Base-by-base conservation (phyloP, 2,888 invertebrate species). In the Amiota minor region DNA sequence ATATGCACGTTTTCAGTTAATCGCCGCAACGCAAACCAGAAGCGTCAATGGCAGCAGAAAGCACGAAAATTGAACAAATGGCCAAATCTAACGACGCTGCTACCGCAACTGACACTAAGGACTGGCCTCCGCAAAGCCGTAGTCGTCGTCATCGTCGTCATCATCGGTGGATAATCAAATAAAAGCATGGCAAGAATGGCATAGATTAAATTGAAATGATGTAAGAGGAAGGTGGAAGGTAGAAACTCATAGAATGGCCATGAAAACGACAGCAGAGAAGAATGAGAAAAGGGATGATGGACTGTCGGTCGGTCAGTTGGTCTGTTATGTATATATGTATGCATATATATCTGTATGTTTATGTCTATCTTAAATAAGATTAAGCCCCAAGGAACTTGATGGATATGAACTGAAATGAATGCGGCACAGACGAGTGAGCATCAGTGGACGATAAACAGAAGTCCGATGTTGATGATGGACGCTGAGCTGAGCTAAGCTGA, bases 171-270 rank as follows among this genome's bases (percentile, higher is more conserved):
- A 67, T 72, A 72, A 65, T 65, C 67, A 55, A 72, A 72, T 72
- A 55, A 35, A 68, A 35, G 20, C 46, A 20, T 16, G 45, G 23
- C 14, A 46, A 23, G 67, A 23, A 68, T 70, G 72, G 67, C 55
- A 47, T 46, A 61, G 70, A 70, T 70, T 70, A 70, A 70, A 70
- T 70, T 70, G 61, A 56, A 70, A 70, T 70, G 67, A 67, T 56
- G 71, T 20, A 55, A 45, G 64, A 35, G 35, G n/a, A n/a, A n/a
- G n/a, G n/a, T n/a, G n/a, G n/a, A 35, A 35, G 20, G 55, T 11
- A 45, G 64, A 70, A 46, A 59, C 20, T 11, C 16, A 53, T 16
- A 53, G 59, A 18, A 18, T 70, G 70, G 9, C 59, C 70, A 70
- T 12, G 70, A 70, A 16, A 47, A 14, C 12, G 35, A 6, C 35